These are phyloP conservation scores for Spinibarbus caldwelli DNA, from an alignment of 2,797 vertebrate species.

Conservation along the genomic window DNA sequence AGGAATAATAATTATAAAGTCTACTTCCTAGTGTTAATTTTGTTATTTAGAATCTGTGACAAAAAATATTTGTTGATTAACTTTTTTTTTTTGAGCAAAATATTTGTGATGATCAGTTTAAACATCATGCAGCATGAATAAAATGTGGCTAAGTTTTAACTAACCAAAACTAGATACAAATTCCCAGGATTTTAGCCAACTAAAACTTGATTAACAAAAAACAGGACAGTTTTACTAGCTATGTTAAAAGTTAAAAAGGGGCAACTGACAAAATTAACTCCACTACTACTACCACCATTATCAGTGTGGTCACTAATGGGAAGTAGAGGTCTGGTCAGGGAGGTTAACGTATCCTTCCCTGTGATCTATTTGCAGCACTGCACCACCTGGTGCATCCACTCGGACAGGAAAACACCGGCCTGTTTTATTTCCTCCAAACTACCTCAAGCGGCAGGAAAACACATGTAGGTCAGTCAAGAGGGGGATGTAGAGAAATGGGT, in stretches of 20 bases:
- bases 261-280: not conserved
- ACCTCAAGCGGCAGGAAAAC: slow-evolving; percentile 61
- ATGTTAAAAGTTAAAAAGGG: not conserved
- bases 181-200: not conserved
- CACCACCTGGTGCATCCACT: slow-evolving; percentile 63
- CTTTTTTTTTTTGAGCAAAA: not conserved
- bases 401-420: slow-evolving; percentile 65
- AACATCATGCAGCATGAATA: not conserved
- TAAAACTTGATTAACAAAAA: not conserved
- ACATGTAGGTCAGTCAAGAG: slow-evolving; percentile 61
- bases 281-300: not conserved
- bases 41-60: too few relatives aligned
- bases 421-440: slow-evolving; percentile 68
- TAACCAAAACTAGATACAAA: not conserved
- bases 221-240: not conserved
- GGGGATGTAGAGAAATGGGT: slow-evolving; percentile 39
- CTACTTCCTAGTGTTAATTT: too few relatives aligned
- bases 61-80: too few relatives aligned
- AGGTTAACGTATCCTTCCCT: slow-evolving; percentile 33
- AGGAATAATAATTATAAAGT: not conserved
- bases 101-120: not conserved
- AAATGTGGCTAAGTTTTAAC: not conserved
- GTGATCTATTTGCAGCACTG: slow-evolving; percentile 36
- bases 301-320: not conserved
- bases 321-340: not conserved